Evolutionary conservation across 2,113 vertebrate species (phyloP), one percentile per base, ranked within the genome.

Genomic region (Drymodes brunneopygia): DNA sequence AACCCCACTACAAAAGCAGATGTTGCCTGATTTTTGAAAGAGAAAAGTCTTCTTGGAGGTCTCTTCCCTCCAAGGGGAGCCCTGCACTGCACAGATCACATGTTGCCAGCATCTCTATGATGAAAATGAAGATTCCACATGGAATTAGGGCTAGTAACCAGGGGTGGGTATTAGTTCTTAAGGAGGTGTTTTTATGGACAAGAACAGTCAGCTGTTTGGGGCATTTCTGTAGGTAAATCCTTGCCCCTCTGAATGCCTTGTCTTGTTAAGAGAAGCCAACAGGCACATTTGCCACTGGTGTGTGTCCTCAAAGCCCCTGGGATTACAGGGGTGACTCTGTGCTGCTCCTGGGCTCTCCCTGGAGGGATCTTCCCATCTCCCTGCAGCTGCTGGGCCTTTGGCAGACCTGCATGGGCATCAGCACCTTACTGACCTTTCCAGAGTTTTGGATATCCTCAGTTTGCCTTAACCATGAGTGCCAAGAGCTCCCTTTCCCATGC

Each of bases 41-140:
- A 33, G 50, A 42, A 45, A 48, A 54, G 12, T 69, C 35, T 80
- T 7, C 22, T 40, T 74, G 22, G 24, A 74, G 35, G 15, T 18
- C 24, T 53, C 65, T 53, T 53, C 28, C 23, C 18, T 12, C 36
- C 15, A 36, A 47, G 12, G 16, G 27, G 71, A 66, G 47, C 24
- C 12, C 25, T 36, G 40, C 45, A 11, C 21, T 50, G 10, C 23
- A 29, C 13, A 65, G n/a, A n/a, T 13, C 21, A 9, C 3, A 27
- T 0, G 0, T 44, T 54, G 27, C 29, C 1, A 5, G 8, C 13
- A 62, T 24, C 42, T 47, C 38, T 15, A 2, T 15, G 22, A 45
- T 12, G 28, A 53, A 61, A 17, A 35, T 7, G 11, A 86, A 57
- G 42, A 25, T 53, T 78, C 80, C 31, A 47, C 15, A 5, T 33